These are phyloP conservation scores for Microhierax caerulescens DNA, from an alignment of 2,797 vertebrate genomes.

Conservation along the genomic window DNA sequence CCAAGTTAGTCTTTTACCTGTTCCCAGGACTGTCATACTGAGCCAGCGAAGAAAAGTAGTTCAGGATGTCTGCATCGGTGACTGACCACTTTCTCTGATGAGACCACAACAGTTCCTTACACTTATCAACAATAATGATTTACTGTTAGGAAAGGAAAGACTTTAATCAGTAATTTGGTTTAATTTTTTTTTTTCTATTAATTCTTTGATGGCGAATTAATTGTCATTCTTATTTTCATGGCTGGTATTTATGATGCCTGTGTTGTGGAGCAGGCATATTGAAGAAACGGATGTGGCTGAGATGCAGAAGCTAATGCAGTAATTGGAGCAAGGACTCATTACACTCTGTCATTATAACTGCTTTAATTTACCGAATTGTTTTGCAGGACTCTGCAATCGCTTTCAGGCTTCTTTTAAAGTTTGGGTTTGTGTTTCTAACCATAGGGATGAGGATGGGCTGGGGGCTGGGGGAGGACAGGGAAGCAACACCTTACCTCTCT, in stretches of 20 bases:
- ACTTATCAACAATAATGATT: neutral
- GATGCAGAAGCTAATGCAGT: neutral
- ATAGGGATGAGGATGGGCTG: fast-evolving
- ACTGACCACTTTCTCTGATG: fast-evolving
- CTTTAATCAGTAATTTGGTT: neutral
- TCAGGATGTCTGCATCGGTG: neutral
- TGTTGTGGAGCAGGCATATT: neutral
- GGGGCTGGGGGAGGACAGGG: neutral
- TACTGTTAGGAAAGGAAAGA: neutral
- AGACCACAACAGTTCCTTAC: neutral
- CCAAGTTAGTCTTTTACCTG: neutral
- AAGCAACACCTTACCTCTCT: neutral
- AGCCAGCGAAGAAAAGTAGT: neutral
- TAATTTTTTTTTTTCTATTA: neutral
- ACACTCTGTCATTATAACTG: neutral
- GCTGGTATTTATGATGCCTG: neutral
- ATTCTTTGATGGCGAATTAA: neutral
- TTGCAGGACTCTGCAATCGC: neutral
- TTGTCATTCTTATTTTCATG: neutral
- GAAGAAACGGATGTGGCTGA: neutral
- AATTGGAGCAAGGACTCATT: neutral
- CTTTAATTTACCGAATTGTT: neutral
- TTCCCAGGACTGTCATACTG: neutral
- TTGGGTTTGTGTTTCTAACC: neutral
- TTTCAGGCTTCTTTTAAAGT: neutral